Conservation (phyloP, 2,113 vertebrate species). For the Pachypanchax playfairii region DNA sequence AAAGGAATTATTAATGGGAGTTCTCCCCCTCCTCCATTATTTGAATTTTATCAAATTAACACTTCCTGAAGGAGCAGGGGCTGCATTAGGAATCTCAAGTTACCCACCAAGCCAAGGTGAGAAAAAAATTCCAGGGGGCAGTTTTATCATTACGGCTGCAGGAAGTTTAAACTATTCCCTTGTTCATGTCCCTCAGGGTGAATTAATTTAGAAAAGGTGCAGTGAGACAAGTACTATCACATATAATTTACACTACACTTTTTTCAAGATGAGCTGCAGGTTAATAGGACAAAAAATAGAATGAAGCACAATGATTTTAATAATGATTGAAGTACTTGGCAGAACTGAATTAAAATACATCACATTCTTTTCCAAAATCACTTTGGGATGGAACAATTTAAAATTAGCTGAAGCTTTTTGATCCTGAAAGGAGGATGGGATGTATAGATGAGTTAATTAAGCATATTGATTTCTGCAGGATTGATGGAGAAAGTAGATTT, state of each 20-base stretch:
- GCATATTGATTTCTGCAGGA: slow-evolving; percentile 70
- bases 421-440: slow-evolving; percentile 49
- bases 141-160: slow-evolving; percentile 62
- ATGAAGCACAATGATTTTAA: slow-evolving; percentile 30
- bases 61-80: slow-evolving; percentile 63
- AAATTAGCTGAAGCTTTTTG: slow-evolving; percentile 11
- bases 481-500: slow-evolving; percentile 72
- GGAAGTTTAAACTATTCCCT: slow-evolving; percentile 58
- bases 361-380: neutral
- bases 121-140: slow-evolving; percentile 77
- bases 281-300: slow-evolving; percentile 25
- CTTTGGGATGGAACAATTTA: neutral
- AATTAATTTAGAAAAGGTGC: slow-evolving; percentile 66
- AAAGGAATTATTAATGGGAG: slow-evolving; percentile 63
- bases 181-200: slow-evolving; percentile 59
- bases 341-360: neutral
- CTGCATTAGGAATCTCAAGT: slow-evolving; percentile 69
- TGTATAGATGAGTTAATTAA: slow-evolving; percentile 78
- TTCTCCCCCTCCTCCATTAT: slow-evolving; percentile 41
- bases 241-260: slow-evolving; percentile 43
- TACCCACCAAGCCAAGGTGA: slow-evolving; percentile 71
- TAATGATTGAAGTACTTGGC: neutral
- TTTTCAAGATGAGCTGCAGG: slow-evolving; percentile 18
- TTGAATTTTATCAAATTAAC: slow-evolving; percentile 76
- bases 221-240: slow-evolving; percentile 41